Evolutionary conservation across 2,113 vertebrate genomes (phyloP).

Genomic region (Pycnonotus jocosus): DNA sequence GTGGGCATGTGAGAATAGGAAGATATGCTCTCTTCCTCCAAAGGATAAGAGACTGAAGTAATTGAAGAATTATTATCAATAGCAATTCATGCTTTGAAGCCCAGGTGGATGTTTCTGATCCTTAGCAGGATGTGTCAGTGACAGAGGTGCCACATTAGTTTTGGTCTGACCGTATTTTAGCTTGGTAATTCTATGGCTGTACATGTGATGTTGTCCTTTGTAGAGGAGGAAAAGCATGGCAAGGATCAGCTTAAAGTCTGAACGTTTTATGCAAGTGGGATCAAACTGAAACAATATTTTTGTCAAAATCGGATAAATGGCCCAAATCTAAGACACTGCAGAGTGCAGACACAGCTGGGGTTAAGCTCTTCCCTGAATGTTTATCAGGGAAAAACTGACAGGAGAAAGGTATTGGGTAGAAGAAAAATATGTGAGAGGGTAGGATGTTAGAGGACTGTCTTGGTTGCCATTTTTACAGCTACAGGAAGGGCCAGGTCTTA

Average conservation of each 20-base stretch:
- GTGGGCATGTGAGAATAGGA: neutral
- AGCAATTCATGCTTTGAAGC: neutral
- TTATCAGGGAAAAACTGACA: neutral
- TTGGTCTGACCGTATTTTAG: neutral
- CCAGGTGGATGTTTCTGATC: neutral
- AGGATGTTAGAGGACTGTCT: neutral
- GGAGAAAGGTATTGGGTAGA: neutral
- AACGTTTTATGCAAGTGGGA: neutral
- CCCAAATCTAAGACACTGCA: rapidly evolving
- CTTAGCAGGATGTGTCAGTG: neutral
- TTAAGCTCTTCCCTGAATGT: neutral
- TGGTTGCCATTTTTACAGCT: neutral
- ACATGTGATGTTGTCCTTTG: neutral
- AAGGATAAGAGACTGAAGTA: neutral
- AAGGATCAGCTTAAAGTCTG: neutral
- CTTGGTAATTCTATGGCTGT: neutral
- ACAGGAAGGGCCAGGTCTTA: neutral
- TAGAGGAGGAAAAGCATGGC: neutral
- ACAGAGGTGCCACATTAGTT: neutral
- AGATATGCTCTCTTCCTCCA: neutral
- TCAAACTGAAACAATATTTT: neutral
- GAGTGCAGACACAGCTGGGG: neutral
- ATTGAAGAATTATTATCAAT: neutral
- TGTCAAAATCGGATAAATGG: neutral
- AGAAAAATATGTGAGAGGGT: neutral